Percentiles rank a stretch among this genome's conserved stretches.
These are phyloP conservation scores for Synanthedon vespiformis DNA, from an alignment of 2,888 invertebrate species.

Conservation along the genomic window DNA sequence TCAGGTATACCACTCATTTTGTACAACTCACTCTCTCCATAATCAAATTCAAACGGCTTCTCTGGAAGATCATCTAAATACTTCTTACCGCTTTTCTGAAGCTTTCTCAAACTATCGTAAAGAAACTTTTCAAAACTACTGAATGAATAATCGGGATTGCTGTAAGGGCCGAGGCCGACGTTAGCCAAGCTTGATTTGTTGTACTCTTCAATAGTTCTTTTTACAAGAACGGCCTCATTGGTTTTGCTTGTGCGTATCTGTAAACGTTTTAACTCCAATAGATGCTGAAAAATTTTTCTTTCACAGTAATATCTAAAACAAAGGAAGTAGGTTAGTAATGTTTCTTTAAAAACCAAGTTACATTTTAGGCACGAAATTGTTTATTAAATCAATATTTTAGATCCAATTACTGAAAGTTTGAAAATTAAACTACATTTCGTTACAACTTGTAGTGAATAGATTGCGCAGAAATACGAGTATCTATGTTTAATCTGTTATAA, in stretches of 20 bases:
- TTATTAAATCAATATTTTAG: no score
- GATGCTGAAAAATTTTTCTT: constrained; percentile 91
- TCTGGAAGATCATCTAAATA: constrained; percentile 74
- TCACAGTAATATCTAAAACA: constrained; percentile 85
- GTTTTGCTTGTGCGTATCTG: constrained; percentile 92
- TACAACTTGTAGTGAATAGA: no score
- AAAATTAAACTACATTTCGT: background rate
- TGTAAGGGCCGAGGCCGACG: constrained; percentile 74
- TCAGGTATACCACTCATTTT: constrained; percentile 75
- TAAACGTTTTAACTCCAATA: constrained; percentile 89
- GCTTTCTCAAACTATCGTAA: constrained; percentile 84
- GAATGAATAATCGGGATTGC: constrained; percentile 75
- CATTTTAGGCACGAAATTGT: no score
- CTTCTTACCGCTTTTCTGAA: constrained; percentile 78
- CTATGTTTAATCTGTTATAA: no score
- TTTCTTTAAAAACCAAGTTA: background rate
- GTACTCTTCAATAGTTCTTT: constrained; percentile 87
- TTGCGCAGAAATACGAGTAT: no score
- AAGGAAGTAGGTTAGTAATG: background rate
- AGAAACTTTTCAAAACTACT: constrained; percentile 89
- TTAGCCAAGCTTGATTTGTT: constrained; percentile 79
- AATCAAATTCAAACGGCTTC: constrained; percentile 60
- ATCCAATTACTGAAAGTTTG: no score
- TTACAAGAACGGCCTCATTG: constrained; percentile 88
- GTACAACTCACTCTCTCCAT: constrained; percentile 67